Conservation (phyloP, 2,113 vertebrate species). For the Bufo bufo region DNA sequence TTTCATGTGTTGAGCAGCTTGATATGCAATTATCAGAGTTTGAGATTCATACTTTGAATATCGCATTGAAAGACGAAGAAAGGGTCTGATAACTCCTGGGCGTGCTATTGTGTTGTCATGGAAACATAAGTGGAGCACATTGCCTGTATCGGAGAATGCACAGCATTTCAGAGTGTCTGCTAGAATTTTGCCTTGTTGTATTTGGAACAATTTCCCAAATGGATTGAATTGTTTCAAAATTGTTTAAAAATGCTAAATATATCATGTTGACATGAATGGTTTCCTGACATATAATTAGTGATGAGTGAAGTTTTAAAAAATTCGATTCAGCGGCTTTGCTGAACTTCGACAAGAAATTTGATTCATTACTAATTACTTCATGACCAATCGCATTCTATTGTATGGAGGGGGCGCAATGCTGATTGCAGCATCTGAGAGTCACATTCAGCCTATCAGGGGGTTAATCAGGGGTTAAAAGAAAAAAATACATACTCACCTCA, state of each 20-base stretch:
- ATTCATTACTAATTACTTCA: too few species aligned
- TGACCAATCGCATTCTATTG: too few species aligned
- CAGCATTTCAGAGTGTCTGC: constrained; percentile 31
- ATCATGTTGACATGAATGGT: not conserved
- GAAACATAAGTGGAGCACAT: constrained; percentile 52
- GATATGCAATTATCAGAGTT: constrained; percentile 43
- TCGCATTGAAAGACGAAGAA: constrained; percentile 55
- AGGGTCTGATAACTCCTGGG: constrained; percentile 52
- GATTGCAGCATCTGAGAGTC: too few species aligned
- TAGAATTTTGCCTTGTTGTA: constrained; percentile 53
- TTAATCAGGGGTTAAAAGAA: too few species aligned
- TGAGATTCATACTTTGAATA: constrained; percentile 47
- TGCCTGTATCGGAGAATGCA: constrained; percentile 29
- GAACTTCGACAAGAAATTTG: too few species aligned
- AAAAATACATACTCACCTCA: too few species aligned
- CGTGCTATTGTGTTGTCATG: constrained; percentile 47
- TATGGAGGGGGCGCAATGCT: too few species aligned
- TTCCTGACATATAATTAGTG: not conserved
- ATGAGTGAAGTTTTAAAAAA: too few species aligned
- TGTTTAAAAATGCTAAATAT: not conserved
- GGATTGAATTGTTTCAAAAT: not conserved
- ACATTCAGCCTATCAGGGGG: too few species aligned
- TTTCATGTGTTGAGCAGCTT: constrained; percentile 35
- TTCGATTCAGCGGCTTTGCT: too few species aligned
- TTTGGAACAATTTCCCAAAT: constrained; percentile 20